Conservation (phyloP, 2,888 invertebrate species). For the Chloromyia formosa region DNA sequence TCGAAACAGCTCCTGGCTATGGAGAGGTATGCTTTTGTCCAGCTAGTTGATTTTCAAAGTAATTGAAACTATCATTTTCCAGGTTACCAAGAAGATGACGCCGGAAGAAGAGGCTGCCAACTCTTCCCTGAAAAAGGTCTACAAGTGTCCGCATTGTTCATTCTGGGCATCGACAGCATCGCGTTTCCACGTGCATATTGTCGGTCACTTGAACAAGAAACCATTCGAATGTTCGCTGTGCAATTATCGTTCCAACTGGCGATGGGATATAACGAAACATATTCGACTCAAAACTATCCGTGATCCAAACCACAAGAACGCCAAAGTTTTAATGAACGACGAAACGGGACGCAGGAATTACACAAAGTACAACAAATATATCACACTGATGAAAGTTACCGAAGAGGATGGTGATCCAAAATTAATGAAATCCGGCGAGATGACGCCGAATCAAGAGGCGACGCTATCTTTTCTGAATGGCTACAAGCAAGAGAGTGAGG, state of each 20-base stretch:
- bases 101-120: conserved; percentile 72
- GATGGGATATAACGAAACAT: conserved; percentile 97
- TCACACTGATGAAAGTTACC: conserved; percentile 74
- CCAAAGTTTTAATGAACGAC: conserved; percentile 88
- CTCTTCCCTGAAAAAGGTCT: conserved; percentile 79
- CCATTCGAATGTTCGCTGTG: conserved; percentile 96
- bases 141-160: conserved; percentile 90
- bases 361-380: conserved; percentile 90
- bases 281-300: conserved; percentile 88
- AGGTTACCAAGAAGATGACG: conserved; percentile 70
- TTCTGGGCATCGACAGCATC: conserved; percentile 94
- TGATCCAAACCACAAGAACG: conserved; percentile 82
- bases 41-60: not conserved
- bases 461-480: conserved; percentile 67
- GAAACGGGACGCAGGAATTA: conserved; percentile 91
- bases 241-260: conserved; percentile 93
- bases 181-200: conserved; percentile 92
- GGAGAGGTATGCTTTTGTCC: conserved; percentile 60
- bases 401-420: conserved; percentile 65
- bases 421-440: conserved; percentile 64
- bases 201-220: conserved; percentile 90
- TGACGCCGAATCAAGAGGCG: conserved; percentile 65
- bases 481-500: conserved; percentile 53
- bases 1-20: conserved; percentile 66
- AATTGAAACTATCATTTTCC: conserved; percentile 54